These are phyloP conservation scores for Tamias sibiricus DNA, from an alignment of 2,113 vertebrate species.

Conservation along the genomic window DNA sequence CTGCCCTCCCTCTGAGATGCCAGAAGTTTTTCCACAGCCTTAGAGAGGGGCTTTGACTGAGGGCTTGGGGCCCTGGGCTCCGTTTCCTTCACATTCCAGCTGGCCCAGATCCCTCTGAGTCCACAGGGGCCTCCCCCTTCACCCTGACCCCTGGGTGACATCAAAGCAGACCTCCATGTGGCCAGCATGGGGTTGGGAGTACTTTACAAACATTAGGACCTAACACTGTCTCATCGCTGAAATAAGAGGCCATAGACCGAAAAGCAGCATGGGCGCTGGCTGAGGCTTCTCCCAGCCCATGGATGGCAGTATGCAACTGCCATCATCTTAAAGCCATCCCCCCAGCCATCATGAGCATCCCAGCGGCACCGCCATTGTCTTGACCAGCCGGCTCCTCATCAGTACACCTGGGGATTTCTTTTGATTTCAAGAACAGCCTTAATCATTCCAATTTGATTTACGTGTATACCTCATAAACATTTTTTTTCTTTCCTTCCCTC, in stretches of 20 bases:
- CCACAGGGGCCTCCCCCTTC: constrained; percentile 83
- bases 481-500: constrained; percentile 77
- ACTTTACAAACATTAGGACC: constrained; percentile 93
- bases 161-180: constrained; percentile 62
- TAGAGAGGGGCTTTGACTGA: constrained; percentile 81
- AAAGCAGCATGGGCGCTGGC: constrained; percentile 82
- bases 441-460: constrained; percentile 94
- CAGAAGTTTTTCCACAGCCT: constrained; percentile 87
- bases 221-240: constrained; percentile 96
- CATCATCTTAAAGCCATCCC: constrained; percentile 90
- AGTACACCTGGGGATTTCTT: constrained; percentile 85
- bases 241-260: constrained; percentile 93
- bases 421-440: constrained; percentile 95
- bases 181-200: constrained; percentile 84
- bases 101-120: constrained; percentile 88
- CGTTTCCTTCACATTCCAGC: constrained; percentile 92
- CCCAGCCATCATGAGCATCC: constrained; percentile 87
- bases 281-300: constrained; percentile 78
- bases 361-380: constrained; percentile 84
- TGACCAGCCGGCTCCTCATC: constrained; percentile 75
- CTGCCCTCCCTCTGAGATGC: constrained; percentile 83
- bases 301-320: constrained; percentile 86
- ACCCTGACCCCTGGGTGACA: constrained; percentile 85
- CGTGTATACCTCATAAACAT: constrained; percentile 94
- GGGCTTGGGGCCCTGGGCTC: constrained; percentile 86